Percentiles rank a stretch among this genome's conserved stretches.
These are phyloP conservation scores for Acleris laterana DNA, from an alignment of 2,888 invertebrate genomes.

Conservation along the genomic window DNA sequence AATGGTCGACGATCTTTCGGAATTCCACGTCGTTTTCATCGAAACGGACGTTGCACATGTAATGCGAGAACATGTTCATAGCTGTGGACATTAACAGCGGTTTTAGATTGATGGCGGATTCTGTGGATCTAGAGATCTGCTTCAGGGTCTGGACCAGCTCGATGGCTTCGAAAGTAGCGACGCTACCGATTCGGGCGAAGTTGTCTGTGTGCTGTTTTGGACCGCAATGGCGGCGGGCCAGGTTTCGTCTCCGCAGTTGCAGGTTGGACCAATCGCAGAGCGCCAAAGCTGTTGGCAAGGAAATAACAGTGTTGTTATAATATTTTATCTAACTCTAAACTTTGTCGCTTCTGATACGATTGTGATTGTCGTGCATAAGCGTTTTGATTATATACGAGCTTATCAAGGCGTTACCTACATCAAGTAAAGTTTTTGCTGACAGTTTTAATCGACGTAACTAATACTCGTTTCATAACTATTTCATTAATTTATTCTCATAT, in stretches of 20 bases:
- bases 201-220: constrained; percentile 90
- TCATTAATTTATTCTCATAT: too few species aligned
- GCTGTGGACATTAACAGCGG: constrained; percentile 89
- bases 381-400: too few species aligned
- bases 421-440: too few species aligned
- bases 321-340: too few species aligned
- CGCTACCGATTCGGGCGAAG: constrained; percentile 88
- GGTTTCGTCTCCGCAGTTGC: constrained; percentile 90
- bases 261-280: constrained; percentile 94
- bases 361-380: too few species aligned
- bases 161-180: constrained; percentile 87
- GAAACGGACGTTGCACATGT: constrained; percentile 93
- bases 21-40: constrained; percentile 88
- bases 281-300: constrained; percentile 88
- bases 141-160: constrained; percentile 85
- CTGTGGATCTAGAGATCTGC: constrained; percentile 63
- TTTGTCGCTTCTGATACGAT: too few species aligned
- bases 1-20: constrained; percentile 87
- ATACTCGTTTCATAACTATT: too few species aligned
- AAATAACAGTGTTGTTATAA: too few species aligned
- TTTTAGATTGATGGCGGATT: constrained; percentile 85
- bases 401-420: too few species aligned
- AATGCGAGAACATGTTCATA: constrained; percentile 93
- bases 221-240: constrained; percentile 92
- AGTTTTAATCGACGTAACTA: too few species aligned